phyloP scores from a whole-genome alignment of 2,113 vertebrate genomes.

The Bubalus kerabau region DNA sequence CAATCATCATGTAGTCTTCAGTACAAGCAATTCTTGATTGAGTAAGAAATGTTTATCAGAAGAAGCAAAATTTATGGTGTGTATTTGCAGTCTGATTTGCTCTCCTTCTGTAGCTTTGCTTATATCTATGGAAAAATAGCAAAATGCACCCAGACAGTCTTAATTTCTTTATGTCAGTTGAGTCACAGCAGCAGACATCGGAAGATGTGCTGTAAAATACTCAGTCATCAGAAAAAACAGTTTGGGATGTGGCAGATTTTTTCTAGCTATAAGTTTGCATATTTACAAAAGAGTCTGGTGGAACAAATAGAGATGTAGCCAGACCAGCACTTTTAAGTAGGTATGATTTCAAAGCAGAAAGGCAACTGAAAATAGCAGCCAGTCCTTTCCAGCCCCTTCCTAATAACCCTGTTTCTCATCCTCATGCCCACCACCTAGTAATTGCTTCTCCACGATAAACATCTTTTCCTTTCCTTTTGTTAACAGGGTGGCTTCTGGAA shows the following conservation, averaged over 20 bases:
- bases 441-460: constrained; percentile 12
- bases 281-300: not conserved
- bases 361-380: not conserved
- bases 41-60: constrained; percentile 47
- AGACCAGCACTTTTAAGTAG: not conserved
- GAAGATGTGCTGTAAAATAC: constrained; percentile 66
- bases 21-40: not conserved
- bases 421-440: not conserved
- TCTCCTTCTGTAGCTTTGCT: constrained; percentile 53
- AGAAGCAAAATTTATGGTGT: constrained; percentile 31
- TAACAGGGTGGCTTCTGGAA: not conserved
- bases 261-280: not conserved
- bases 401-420: not conserved
- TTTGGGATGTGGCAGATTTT: constrained; percentile 56
- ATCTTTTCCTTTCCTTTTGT: not conserved
- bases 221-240: constrained; percentile 73
- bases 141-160: constrained; percentile 48
- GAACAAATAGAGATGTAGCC: not conserved
- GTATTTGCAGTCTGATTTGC: constrained; percentile 36
- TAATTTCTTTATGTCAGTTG: constrained; percentile 65
- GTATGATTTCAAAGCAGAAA: not conserved
- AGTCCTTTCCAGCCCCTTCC: not conserved
- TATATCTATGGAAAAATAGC: constrained; percentile 38
- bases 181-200: constrained; percentile 71
- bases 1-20: not conserved